These are phyloP conservation scores for Trilocha varians DNA, from an alignment of 2,888 invertebrate species.

Conservation along the genomic window DNA sequence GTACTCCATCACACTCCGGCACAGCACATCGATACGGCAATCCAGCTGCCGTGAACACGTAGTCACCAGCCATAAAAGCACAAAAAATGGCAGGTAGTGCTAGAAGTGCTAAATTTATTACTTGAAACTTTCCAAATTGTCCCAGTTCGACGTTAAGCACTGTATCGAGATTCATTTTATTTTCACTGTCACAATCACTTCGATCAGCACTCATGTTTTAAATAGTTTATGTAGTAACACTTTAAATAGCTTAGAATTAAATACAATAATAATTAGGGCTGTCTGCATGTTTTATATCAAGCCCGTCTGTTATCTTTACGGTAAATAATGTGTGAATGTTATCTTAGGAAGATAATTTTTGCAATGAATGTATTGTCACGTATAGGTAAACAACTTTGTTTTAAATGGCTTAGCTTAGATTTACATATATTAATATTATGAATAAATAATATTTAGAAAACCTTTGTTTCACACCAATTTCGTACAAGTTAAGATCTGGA, in stretches of 20 bases:
- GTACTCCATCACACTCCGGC: constrained; percentile 41
- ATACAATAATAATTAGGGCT: constrained; percentile 1
- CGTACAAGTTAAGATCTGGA: too few relatives aligned
- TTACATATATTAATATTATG: too few relatives aligned
- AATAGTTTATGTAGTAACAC: neutral
- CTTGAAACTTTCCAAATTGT: constrained; percentile 51
- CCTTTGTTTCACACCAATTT: too few relatives aligned
- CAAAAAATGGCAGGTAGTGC: constrained; percentile 42
- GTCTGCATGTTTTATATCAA: constrained; percentile 15
- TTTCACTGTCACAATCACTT: constrained; percentile 30
- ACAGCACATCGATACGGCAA: constrained; percentile 48
- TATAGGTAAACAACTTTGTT: neutral
- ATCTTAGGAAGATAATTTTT: constrained; percentile 12
- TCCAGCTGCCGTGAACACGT: constrained; percentile 53
- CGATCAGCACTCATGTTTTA: constrained; percentile 19
- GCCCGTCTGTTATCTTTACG: constrained; percentile 6
- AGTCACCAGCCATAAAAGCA: constrained; percentile 55
- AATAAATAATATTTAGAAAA: too few relatives aligned
- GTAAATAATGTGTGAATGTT: constrained; percentile 16
- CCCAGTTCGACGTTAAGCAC: constrained; percentile 49
- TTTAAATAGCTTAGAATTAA: neutral
- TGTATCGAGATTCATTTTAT: constrained; percentile 37
- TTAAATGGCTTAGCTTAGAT: too few relatives aligned
- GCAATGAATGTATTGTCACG: neutral
- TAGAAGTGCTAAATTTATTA: constrained; percentile 38